These are phyloP conservation scores for Halictus ligatus DNA, from an alignment of 2,888 invertebrate species.

Conservation along the genomic window DNA sequence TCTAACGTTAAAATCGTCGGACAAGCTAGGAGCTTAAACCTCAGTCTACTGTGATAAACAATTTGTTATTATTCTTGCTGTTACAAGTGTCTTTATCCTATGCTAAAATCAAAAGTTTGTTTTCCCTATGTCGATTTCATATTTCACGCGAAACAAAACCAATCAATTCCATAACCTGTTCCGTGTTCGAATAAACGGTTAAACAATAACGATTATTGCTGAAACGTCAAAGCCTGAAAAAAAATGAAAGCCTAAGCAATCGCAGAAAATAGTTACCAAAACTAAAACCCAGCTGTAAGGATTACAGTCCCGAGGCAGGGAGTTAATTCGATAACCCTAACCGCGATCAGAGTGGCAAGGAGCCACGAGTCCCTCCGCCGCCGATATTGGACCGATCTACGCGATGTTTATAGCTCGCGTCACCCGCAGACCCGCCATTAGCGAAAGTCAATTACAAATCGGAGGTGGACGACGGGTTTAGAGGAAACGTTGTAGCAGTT, in stretches of 20 bases:
- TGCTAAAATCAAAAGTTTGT: background rate
- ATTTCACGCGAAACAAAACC: background rate
- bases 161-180: background rate
- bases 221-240: too few relatives aligned
- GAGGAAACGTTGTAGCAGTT: constrained; percentile 15
- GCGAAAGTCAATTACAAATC: constrained; percentile 17
- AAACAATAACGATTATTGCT: too few relatives aligned
- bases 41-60: too few relatives aligned
- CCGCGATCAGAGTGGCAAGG: background rate
- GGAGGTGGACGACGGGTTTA: background rate
- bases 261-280: background rate
- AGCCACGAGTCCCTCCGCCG: background rate
- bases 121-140: background rate
- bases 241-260: too few relatives aligned
- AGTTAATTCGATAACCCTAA: background rate
- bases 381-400: constrained; percentile 10
- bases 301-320: background rate
- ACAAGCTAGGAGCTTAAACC: too few relatives aligned
- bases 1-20: too few relatives aligned
- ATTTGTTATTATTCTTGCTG: background rate
- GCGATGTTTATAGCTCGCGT: constrained; percentile 6
- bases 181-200: background rate
- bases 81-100: background rate
- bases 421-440: background rate
- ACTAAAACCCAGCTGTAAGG: background rate